These are phyloP conservation scores for Caenorhabditis sinica DNA, from an alignment of 2,888 invertebrate species.

Conservation along the genomic window DNA sequence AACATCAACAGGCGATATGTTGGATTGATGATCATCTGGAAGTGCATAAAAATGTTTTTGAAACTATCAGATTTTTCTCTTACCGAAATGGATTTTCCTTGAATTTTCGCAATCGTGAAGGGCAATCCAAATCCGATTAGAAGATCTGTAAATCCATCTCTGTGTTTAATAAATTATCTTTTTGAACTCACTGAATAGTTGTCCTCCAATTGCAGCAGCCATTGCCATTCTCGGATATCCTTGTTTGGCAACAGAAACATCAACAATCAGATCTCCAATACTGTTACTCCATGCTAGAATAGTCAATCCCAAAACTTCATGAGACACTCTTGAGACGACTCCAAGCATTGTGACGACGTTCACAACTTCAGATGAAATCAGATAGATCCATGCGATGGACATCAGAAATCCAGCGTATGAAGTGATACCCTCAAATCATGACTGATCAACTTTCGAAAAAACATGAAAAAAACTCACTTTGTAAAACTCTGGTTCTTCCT, in stretches of 20 bases:
- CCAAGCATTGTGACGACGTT: slow-evolving; percentile 86
- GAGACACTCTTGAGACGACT: slow-evolving; percentile 85
- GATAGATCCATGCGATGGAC: slow-evolving; percentile 87
- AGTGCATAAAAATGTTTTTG: neutral
- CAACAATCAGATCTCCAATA: slow-evolving; percentile 87
- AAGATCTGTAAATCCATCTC: slow-evolving; percentile 70
- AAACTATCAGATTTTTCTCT: neutral
- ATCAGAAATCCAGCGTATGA: slow-evolving; percentile 86
- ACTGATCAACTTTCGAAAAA: neutral
- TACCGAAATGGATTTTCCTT: slow-evolving; percentile 75
- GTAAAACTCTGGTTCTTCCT: slow-evolving; percentile 72
- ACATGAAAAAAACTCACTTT: slow-evolving; percentile 58
- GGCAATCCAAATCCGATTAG: slow-evolving; percentile 80
- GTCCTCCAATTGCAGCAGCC: slow-evolving; percentile 88
- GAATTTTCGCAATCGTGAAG: slow-evolving; percentile 75
- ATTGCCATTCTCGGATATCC: slow-evolving; percentile 88
- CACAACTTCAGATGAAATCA: slow-evolving; percentile 87
- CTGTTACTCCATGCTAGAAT: slow-evolving; percentile 88
- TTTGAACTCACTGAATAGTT: slow-evolving; percentile 86
- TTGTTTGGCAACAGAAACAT: slow-evolving; percentile 87
- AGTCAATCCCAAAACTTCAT: slow-evolving; percentile 87
- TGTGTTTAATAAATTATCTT: neutral
- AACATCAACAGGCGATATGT: slow-evolving; percentile 65
- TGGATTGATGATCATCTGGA: slow-evolving; percentile 65
- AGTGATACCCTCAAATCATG: slow-evolving; percentile 67